A percentile compares a stretch with the other conserved stretches of the same genome.
phyloP scores from a whole-genome alignment of 2,113 vertebrate genomes.

The Colossoma macropomum region DNA sequence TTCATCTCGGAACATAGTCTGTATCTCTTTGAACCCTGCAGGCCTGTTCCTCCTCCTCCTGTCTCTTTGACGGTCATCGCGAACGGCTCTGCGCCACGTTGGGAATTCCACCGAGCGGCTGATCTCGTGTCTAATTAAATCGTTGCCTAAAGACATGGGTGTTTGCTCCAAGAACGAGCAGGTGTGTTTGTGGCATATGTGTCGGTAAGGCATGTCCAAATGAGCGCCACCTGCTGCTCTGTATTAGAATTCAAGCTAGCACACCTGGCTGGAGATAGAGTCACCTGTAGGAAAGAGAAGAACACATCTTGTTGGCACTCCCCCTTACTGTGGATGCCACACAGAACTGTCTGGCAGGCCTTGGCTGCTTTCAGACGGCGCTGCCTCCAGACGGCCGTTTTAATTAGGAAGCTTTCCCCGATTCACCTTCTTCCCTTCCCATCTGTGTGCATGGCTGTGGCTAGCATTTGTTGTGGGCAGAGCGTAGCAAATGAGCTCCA shows the following conservation, averaged over 20 bases:
- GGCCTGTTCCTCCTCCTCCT: conserved; percentile 37
- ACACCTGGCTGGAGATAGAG: background rate
- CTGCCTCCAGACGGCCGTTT: conserved; percentile 40
- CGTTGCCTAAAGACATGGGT: conserved; percentile 61
- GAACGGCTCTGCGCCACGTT: conserved; percentile 47
- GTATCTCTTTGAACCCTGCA: conserved; percentile 57
- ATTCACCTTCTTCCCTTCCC: conserved; percentile 22
- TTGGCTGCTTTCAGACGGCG: conserved; percentile 13
- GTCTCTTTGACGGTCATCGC: conserved; percentile 56
- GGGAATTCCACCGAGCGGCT: conserved; percentile 58
- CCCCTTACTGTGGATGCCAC: background rate
- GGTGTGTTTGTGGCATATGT: conserved; percentile 40
- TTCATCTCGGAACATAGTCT: background rate
- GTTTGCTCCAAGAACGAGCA: conserved; percentile 45
- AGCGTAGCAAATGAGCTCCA: conserved; percentile 49
- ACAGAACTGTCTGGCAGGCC: conserved; percentile 18
- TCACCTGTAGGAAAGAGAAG: conserved; percentile 11
- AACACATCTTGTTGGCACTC: background rate
- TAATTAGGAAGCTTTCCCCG: conserved; percentile 39
- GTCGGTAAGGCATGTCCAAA: background rate
- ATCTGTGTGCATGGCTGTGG: conserved; percentile 40
- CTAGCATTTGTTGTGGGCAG: conserved; percentile 41
- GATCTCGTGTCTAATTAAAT: conserved; percentile 67
- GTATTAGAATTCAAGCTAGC: conserved; percentile 1
- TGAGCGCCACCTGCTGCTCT: conserved; percentile 33